Evolutionary conservation across 53 echinoderm and acorn worm genomes (phyloP).

Genomic region (Echinometra lucunter): DNA sequence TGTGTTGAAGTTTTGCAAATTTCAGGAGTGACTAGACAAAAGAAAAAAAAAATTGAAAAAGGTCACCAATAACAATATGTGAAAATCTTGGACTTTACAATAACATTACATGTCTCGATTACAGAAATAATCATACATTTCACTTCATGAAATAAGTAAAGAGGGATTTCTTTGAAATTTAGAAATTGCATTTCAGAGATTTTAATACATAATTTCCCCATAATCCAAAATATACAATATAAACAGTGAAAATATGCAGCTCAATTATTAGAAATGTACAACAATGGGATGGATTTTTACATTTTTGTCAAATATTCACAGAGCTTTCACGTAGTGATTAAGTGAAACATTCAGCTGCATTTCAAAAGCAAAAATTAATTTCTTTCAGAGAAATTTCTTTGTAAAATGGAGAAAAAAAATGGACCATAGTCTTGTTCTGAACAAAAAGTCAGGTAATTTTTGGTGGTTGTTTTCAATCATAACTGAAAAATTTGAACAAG

Average conservation of each 20-base stretch:
- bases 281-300: not conserved
- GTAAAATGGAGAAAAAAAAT: too few relatives aligned
- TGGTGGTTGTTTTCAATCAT: too few relatives aligned
- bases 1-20: too few relatives aligned
- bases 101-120: too few relatives aligned
- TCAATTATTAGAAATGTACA: not conserved
- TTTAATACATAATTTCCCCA: not conserved
- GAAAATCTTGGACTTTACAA: too few relatives aligned
- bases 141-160: not conserved
- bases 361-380: not conserved
- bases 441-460: too few relatives aligned
- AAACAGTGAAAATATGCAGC: not conserved
- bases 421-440: too few relatives aligned
- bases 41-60: too few relatives aligned
- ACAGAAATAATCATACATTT: not conserved
- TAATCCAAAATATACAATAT: constrained; percentile 6
- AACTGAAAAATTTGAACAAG: too few relatives aligned
- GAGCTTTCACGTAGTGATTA: not conserved
- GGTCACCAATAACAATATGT: too few relatives aligned
- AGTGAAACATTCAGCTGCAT: not conserved
- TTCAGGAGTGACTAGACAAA: too few relatives aligned
- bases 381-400: not conserved
- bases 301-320: not conserved
- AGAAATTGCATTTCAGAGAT: not conserved
- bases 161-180: not conserved